Base-by-base conservation (phyloP, 2,888 invertebrate genomes). In the Hermaeophaga mercurialis region DNA sequence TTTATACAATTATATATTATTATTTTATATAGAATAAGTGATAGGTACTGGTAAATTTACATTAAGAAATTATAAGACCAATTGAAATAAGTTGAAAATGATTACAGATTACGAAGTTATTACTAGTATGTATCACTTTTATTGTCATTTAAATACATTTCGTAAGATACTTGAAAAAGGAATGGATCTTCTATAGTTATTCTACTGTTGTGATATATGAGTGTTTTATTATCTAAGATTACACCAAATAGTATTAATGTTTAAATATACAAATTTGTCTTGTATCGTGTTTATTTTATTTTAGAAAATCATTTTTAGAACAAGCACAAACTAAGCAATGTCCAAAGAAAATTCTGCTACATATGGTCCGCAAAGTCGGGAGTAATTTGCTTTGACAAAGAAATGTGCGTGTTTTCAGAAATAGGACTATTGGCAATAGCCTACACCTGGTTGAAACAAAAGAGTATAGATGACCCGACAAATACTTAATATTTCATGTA, bases 121-220 rank as follows among this genome's bases (percentile, higher is more conserved):
- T 26, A 26, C 15, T 28, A 28, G 11, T 28, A 28, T 8, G 43
- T 19, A 24, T 22, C 4, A 12, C 1, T 28, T 11, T 18, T 31
- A 7, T n/a, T n/a, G n/a, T n/a, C n/a, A n/a, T n/a, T 5, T 28
- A 28, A n/a, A 28, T 6, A 28, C 11, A 33, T 12, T 5, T 33
- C 14, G 3, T 11, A 12, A 11, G 12, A 28, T 28, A 19, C 17
- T 33, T 18, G 18, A 33, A 33, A 46, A 14, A 45, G 17, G 3
- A n/a, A 24, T 34, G 34, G 34, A 34, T 46, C 38, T 48, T 5
- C 19, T 26, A 18, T 38, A 12, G 5, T 46, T 39, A 45, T 33
- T 54, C 46, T 54, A 54, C 39, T 54, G 54, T 54, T 54, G 54
- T 54, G 46, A 47, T 47, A 54, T 36, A 54, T 38, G 31, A 39